Evolutionary conservation across 64 coral and sea anemone genomes (phyloP), one percentile per base, ranked within the genome.

Genomic region (Montipora foliosa): DNA sequence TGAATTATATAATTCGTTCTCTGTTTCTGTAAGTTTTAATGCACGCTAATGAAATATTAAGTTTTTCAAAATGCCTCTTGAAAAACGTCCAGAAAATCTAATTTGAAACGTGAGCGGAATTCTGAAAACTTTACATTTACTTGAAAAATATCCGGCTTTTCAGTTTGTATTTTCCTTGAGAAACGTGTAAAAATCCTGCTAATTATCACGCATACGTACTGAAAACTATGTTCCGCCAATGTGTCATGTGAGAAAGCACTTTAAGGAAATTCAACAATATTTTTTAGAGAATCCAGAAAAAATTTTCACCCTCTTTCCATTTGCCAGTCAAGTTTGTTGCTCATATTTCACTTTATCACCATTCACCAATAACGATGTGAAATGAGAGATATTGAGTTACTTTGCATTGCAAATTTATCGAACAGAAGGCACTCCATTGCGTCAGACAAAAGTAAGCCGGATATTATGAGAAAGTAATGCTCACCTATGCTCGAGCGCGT

Each of bases 351-450:
- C 67, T 82, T 82, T 3, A 49, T 12, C 10, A 16, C 45, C 66
- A 20, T 46, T 86, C 47, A 7, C 6, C 62, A 86, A 86, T 49
- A 29, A 71, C 46, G 20, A 64, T 57, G 15, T 12, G 21, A 45
- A 52, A 86, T 86, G 46, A 12, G 66, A 67, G 66, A 49, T 86
- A 71, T 71, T 19, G 16, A 70, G 17, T 71, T 86, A 8, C 44
- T 86, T 86, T 86, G 82, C 62, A 71, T 49, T 86, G 82, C 82
- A 68, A 86, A 86, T 86, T 37, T 37, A 37, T 37, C 37, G 37
- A 37, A 37, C 37, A 37, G 37, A 37, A 37, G 37, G 37, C 37
- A 37, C 37, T 37, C 37, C 37, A 37, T 37, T 37, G 37, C 37
- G 37, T 37, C 37, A 37, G 37, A 37, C 37, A 37, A 37, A 37